Evolutionary conservation across 92 coral and sea anemone species (phyloP), one percentile per base, ranked within the genome.

Genomic region (Epizoanthus fatuus): DNA sequence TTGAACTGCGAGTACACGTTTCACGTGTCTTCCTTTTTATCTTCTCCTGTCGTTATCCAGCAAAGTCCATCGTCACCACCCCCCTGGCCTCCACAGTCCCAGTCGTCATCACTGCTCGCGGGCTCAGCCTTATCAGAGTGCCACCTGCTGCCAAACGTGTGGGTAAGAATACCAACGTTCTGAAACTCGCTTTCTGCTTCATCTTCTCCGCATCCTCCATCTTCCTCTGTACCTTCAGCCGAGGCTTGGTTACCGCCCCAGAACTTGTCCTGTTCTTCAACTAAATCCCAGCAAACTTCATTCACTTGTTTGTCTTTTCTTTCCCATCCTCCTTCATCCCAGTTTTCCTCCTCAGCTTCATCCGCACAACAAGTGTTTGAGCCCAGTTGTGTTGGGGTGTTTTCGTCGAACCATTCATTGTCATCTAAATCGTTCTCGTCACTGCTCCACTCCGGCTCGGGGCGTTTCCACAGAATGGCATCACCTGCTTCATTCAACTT

Each of bases 401-500:
- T 38, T 0, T 72, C 81, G 6, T 45, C 45, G 53, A 11, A 76
- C 90, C 91, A 87, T 5, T 59, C 90, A 68, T 44, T 20, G 66
- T 70, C 75, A 80, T 69, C 77, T n/a, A 1, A 29, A 22, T 85
- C 93, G 60, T 84, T 89, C 25, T 80, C 89, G 13, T 91, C 95
- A 86, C 85, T 81, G 51, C 91, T 90, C 93, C 95, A 94, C 7
- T 71, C 69, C 19, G 93, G 79, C 16, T 81, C 85, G 15, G 90
- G 93, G 16, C 87, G 75, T 13, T 78, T 71, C 88, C 88, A 94
- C 4, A 91, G 69, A 4, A 94, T 90, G 13, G 91, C 92, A 44
- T 72, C 74, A 1, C 86, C 90, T 67, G 84, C 90, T 38, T 92
- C 86, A 63, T 92, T 89, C 72, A 94, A 72, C 10, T 69, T 49